phyloP scores from a whole-genome alignment of 2,797 vertebrate genomes.

The Etheostoma nigrum region DNA sequence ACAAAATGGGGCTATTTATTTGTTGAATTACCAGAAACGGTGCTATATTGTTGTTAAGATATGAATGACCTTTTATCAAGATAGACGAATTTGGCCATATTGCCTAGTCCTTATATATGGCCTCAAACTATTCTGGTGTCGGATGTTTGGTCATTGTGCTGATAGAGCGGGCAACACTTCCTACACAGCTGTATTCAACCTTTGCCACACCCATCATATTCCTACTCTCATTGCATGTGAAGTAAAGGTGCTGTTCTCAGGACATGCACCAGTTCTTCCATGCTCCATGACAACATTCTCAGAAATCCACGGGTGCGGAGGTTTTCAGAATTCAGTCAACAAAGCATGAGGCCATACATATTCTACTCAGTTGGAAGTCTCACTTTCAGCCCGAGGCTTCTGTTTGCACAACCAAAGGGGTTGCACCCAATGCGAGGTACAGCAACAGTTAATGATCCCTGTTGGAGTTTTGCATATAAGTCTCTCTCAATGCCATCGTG shows the following conservation, averaged over 20 bases:
- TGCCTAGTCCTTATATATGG: too few species aligned
- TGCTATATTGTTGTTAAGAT: too few species aligned
- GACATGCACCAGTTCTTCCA: conserved; percentile 15
- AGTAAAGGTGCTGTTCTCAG: conserved; percentile 33
- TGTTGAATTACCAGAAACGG: too few species aligned
- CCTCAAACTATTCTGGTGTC: too few species aligned
- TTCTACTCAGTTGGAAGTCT: conserved; percentile 31
- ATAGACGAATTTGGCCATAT: too few species aligned
- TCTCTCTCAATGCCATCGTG: conserved; percentile 47
- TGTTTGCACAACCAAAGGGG: conserved; percentile 54
- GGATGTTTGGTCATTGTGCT: conserved; percentile 8
- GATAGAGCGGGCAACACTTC: neutral
- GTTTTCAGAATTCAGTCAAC: conserved; percentile 55
- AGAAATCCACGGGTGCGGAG: conserved; percentile 38
- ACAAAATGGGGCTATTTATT: too few species aligned
- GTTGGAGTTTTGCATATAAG: conserved; percentile 47
- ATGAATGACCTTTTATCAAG: too few species aligned
- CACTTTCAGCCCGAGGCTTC: conserved; percentile 39
- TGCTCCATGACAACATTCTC: conserved; percentile 30
- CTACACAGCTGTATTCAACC: neutral
- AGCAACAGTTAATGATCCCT: conserved; percentile 36
- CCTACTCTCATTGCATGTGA: conserved; percentile 14
- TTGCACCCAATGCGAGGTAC: conserved; percentile 35
- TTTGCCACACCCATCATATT: too few species aligned
- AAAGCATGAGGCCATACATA: conserved; percentile 47